phyloP scores from a whole-genome alignment of 2,797 vertebrate genomes.

The Hydrophis major region DNA sequence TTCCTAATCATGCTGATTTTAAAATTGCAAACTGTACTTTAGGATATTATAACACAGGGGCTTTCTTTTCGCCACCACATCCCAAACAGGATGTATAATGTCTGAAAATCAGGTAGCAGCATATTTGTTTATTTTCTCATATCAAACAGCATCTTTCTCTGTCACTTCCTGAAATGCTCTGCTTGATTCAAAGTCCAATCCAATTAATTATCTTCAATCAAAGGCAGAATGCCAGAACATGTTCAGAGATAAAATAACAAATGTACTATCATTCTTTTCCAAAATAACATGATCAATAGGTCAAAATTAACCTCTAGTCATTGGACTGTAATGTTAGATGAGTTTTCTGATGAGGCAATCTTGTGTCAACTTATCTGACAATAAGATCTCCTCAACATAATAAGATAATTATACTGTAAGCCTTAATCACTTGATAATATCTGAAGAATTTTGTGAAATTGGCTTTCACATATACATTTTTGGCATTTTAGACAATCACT shows the following conservation, averaged over 20 bases:
- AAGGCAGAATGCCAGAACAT: background rate
- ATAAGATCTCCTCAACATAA: background rate
- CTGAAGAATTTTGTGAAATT: background rate
- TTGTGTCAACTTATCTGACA: background rate
- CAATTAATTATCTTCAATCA: background rate
- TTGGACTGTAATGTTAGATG: background rate
- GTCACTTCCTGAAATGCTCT: background rate
- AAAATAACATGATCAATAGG: background rate
- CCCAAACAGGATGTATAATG: slow-evolving; percentile 6
- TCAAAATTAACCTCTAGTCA: background rate
- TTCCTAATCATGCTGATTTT: background rate
- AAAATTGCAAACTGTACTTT: background rate
- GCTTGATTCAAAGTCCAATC: background rate
- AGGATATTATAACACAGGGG: background rate
- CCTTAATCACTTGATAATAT: background rate
- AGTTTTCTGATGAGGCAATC: background rate
- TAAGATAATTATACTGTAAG: background rate
- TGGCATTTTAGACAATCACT: background rate
- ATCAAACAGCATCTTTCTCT: background rate
- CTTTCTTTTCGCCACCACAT: background rate
- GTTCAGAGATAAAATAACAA: background rate
- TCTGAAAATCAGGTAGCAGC: slow-evolving; percentile 43
- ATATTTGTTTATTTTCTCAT: background rate
- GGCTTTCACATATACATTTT: background rate
- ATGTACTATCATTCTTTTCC: background rate